These are phyloP conservation scores for Lacanobia oleracea DNA, from an alignment of 2,888 invertebrate species.

Conservation along the genomic window DNA sequence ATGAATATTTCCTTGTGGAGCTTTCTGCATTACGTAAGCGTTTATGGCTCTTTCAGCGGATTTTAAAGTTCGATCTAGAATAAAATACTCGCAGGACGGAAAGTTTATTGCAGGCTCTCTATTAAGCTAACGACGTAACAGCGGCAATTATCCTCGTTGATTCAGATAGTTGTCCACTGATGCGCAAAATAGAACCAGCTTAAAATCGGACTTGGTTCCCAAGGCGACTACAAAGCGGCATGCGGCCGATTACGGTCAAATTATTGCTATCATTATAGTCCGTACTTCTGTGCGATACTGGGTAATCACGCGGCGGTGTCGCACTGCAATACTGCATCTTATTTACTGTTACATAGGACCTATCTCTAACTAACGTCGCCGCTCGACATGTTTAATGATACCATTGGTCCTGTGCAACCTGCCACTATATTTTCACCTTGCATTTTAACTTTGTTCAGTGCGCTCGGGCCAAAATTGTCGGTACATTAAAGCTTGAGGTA, in stretches of 20 bases:
- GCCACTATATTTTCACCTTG: conserved; percentile 58
- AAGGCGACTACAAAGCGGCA: conserved; percentile 87
- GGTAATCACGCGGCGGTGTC: conserved; percentile 81
- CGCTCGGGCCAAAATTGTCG: conserved; percentile 39
- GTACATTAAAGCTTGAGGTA: conserved; percentile 29
- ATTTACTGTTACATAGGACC: conserved; percentile 70
- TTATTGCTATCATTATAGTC: conserved; percentile 88
- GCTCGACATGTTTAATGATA: conserved; percentile 59
- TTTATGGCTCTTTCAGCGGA: conserved; percentile 42
- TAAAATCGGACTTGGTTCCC: conserved; percentile 87
- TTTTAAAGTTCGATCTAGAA: conserved; percentile 57
- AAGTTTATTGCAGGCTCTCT: conserved; percentile 70
- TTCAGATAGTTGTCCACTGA: conserved; percentile 86
- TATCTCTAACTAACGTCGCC: conserved; percentile 57
- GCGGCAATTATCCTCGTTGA: conserved; percentile 83
- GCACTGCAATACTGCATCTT: conserved; percentile 78
- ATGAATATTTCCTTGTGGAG: conserved; percentile 59
- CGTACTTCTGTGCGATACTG: conserved; percentile 76
- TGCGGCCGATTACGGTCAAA: conserved; percentile 88
- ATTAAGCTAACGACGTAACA: conserved; percentile 77
- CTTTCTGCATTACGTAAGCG: conserved; percentile 39
- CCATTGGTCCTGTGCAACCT: conserved; percentile 51
- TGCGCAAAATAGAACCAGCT: conserved; percentile 86
- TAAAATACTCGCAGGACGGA: conserved; percentile 55
- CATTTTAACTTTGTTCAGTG: conserved; percentile 51